These are phyloP conservation scores for Ciconia boyciana DNA, from an alignment of 2,113 vertebrate species.

Conservation along the genomic window DNA sequence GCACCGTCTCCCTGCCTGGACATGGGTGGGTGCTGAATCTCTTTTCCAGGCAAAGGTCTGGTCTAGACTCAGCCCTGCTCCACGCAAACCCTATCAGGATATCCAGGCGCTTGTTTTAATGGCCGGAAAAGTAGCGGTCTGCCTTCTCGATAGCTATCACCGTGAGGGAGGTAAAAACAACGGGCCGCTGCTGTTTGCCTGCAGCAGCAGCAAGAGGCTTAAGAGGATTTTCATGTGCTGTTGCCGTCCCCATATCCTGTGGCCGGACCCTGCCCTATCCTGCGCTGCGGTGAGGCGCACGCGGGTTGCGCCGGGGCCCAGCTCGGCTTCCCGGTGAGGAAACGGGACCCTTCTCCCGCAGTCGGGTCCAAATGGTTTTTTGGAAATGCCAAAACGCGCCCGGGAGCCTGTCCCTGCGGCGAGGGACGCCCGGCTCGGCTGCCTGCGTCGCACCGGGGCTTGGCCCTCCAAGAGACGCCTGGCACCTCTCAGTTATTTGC, in stretches of 20 bases:
- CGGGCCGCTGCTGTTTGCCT: background rate
- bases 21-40: background rate
- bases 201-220: background rate
- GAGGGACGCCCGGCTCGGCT: background rate
- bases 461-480: background rate
- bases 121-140: conserved; percentile 40
- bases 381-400: background rate
- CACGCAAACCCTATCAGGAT: conserved; percentile 1
- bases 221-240: background rate
- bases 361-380: background rate
- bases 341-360: background rate
- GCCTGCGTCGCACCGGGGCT: background rate
- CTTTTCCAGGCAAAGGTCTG: background rate
- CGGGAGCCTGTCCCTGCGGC: background rate
- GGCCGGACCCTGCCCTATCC: conserved; percentile 26
- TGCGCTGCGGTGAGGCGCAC: background rate
- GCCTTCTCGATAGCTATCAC: conserved; percentile 8
- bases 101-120: conserved; percentile 34
- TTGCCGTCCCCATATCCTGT: conserved; percentile 21
- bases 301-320: background rate
- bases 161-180: background rate
- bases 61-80: background rate
- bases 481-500: background rate
- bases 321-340: background rate
- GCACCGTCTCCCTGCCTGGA: background rate